Conservation (phyloP, 2,888 invertebrate species). For the Morinoia aosen region DNA sequence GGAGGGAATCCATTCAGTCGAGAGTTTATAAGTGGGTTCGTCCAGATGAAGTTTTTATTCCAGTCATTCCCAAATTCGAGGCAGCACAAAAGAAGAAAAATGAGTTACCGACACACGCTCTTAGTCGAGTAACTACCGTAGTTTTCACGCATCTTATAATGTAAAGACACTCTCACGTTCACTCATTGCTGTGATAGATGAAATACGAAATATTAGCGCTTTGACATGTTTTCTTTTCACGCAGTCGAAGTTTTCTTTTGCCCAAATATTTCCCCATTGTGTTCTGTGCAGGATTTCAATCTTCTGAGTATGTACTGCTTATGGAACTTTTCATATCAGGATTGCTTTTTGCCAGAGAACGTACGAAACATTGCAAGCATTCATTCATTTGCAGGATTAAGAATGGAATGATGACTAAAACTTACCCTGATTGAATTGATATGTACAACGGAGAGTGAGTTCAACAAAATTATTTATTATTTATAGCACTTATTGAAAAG, state of each 20-base stretch:
- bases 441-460: too few relatives aligned
- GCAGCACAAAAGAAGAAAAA: background rate
- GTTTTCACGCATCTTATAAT: background rate
- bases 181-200: background rate
- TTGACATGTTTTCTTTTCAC: background rate
- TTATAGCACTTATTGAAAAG: too few relatives aligned
- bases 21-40: too few relatives aligned
- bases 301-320: background rate
- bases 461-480: too few relatives aligned
- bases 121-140: background rate
- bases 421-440: too few relatives aligned
- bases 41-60: background rate
- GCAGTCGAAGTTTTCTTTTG: background rate
- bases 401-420: too few relatives aligned
- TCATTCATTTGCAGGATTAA: too few relatives aligned
- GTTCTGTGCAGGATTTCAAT: background rate
- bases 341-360: too few relatives aligned
- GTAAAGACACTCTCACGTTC: background rate
- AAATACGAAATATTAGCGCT: background rate
- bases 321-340: too few relatives aligned
- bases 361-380: too few relatives aligned
- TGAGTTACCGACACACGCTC: background rate
- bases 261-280: background rate
- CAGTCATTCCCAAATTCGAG: background rate
- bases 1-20: too few relatives aligned